Evolutionary conservation across 2,113 vertebrate species (phyloP).

Genomic region (Myiagra hebetior): DNA sequence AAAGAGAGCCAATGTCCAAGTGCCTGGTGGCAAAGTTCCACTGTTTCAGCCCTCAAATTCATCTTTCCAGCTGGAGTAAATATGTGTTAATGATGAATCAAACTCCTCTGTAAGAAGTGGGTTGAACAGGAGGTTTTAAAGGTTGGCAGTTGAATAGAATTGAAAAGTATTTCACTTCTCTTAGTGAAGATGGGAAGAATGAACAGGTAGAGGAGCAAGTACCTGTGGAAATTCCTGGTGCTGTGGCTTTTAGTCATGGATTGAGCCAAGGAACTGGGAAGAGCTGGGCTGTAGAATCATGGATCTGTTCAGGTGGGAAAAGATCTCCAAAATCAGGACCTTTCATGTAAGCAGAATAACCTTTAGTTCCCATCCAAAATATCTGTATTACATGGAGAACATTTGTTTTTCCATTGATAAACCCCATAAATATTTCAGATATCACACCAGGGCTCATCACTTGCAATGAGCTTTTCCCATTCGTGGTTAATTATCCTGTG

Average conservation of each 20-base stretch:
- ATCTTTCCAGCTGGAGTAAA: not conserved
- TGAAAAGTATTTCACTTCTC: not conserved
- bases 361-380: not conserved
- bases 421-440: not conserved
- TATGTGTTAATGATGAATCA: not conserved
- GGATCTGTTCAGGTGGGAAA: not conserved
- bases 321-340: not conserved
- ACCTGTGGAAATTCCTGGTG: not conserved
- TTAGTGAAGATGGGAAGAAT: not conserved
- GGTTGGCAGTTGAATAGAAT: not conserved
- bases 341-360: not conserved
- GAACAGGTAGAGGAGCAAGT: not conserved
- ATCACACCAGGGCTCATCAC: not conserved
- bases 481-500: not conserved
- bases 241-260: not conserved
- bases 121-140: not conserved
- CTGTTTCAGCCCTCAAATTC: not conserved
- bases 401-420: not conserved
- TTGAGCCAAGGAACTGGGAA: not conserved
- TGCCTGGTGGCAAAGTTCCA: not conserved
- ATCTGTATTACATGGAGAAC: not conserved
- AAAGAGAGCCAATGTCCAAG: not conserved
- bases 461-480: not conserved
- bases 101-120: not conserved
- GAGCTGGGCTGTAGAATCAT: not conserved